phyloP scores from a whole-genome alignment of 2,797 vertebrate genomes.

The Scolopax rusticola region DNA sequence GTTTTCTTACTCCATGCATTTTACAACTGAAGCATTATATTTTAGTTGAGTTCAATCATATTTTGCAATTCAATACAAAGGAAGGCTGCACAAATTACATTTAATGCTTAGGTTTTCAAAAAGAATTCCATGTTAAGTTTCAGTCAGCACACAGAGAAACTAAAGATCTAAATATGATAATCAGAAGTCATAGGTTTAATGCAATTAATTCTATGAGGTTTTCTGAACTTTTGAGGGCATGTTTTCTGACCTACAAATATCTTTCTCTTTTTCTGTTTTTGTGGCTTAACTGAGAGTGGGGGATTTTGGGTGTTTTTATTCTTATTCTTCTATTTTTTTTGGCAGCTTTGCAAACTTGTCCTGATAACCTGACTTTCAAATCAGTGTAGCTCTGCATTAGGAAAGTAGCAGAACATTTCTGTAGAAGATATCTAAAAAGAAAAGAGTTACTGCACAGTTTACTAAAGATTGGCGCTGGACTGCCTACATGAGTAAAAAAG shows the following conservation, averaged over 20 bases:
- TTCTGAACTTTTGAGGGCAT: neutral
- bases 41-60: neutral
- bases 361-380: slow-evolving; percentile 8
- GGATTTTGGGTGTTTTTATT: neutral
- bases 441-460: slow-evolving; percentile 7
- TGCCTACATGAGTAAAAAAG: neutral
- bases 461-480: slow-evolving; percentile 24
- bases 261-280: neutral
- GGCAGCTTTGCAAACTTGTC: neutral
- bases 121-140: neutral
- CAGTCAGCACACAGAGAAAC: neutral
- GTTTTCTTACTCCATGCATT: neutral
- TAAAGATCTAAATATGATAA: neutral
- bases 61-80: neutral
- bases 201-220: neutral
- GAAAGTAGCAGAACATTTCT: neutral
- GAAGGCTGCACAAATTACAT: neutral
- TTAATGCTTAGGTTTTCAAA: neutral
- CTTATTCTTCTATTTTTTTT: neutral
- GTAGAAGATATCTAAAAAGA: neutral
- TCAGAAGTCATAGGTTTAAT: neutral
- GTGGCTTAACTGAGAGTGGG: neutral
- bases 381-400: neutral
- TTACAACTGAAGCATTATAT: neutral
- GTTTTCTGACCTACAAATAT: neutral